Evolutionary conservation across 2,888 invertebrate species (phyloP).

Genomic region (Meta bourneti): DNA sequence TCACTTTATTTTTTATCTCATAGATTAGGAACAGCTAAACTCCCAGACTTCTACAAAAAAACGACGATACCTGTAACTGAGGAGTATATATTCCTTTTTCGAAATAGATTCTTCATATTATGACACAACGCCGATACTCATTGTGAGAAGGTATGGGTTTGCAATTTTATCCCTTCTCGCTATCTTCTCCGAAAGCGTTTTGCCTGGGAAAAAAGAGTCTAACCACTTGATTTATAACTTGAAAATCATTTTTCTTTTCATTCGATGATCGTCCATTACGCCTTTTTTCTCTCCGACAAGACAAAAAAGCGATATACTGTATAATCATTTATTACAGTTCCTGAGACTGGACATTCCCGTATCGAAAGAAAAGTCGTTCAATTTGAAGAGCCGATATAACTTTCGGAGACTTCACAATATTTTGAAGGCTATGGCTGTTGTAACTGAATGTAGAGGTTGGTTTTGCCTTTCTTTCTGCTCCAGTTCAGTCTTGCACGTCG

Average conservation of each 20-base stretch:
- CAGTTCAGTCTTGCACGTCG: not conserved
- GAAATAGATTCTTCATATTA: conserved; percentile 4
- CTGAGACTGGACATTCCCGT: not conserved
- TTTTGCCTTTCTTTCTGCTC: not conserved
- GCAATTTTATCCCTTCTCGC: not conserved
- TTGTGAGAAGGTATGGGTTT: not conserved
- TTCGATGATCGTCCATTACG: conserved; percentile 26
- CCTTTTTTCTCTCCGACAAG: conserved; percentile 17
- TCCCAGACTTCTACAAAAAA: not conserved
- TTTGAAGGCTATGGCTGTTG: not conserved
- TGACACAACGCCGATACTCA: conserved; percentile 11
- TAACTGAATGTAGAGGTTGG: not conserved
- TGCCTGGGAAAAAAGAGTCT: not conserved
- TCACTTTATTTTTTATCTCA: not conserved
- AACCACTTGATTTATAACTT: conserved; percentile 43
- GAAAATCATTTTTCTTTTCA: conserved; percentile 42
- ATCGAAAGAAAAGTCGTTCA: not conserved
- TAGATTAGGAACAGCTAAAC: not conserved
- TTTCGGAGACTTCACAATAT: not conserved
- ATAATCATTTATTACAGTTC: conserved; percentile 21
- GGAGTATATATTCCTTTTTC: not conserved
- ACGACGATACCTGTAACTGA: not conserved
- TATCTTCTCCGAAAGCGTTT: not conserved
- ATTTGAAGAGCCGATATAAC: not conserved
- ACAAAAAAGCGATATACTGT: conserved; percentile 29